phyloP scores from a whole-genome alignment of 2,888 invertebrate species.

The Leptopilina syphax region DNA sequence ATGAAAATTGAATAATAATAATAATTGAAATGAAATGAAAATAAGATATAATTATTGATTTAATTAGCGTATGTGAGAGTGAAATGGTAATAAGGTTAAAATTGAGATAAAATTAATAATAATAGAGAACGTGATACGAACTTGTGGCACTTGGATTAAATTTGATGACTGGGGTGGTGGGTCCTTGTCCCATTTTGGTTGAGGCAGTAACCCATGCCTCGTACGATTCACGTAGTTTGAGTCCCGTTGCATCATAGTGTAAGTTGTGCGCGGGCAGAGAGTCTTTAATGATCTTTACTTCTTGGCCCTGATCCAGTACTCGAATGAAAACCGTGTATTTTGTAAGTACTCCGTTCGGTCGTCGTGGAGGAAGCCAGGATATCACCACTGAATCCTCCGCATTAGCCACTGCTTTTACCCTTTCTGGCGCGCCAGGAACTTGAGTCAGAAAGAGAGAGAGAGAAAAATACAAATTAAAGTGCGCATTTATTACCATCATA shows the following conservation, averaged over 20 bases:
- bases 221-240: slow-evolving; percentile 79
- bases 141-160: slow-evolving; percentile 77
- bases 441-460: neutral
- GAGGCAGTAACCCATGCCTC: slow-evolving; percentile 82
- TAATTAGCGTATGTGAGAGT: neutral
- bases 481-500: neutral
- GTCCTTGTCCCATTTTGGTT: slow-evolving; percentile 81
- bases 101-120: slow-evolving; percentile 2
- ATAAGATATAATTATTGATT: slow-evolving; percentile 20
- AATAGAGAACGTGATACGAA: slow-evolving; percentile 56
- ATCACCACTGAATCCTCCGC: slow-evolving; percentile 81
- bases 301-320: slow-evolving; percentile 79
- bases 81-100: neutral
- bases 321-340: slow-evolving; percentile 82
- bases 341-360: slow-evolving; percentile 81
- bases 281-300: slow-evolving; percentile 77
- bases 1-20: neutral
- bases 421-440: slow-evolving; percentile 82
- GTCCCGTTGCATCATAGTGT: slow-evolving; percentile 79
- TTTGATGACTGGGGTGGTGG: slow-evolving; percentile 79
- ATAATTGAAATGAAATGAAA: neutral
- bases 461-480: slow-evolving; percentile 18
- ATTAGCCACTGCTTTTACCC: slow-evolving; percentile 81
- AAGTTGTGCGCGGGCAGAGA: slow-evolving; percentile 77
- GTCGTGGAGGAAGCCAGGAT: slow-evolving; percentile 82